These are phyloP conservation scores for Leuciscus idus DNA, from an alignment of 2,113 vertebrate species.

Conservation along the genomic window DNA sequence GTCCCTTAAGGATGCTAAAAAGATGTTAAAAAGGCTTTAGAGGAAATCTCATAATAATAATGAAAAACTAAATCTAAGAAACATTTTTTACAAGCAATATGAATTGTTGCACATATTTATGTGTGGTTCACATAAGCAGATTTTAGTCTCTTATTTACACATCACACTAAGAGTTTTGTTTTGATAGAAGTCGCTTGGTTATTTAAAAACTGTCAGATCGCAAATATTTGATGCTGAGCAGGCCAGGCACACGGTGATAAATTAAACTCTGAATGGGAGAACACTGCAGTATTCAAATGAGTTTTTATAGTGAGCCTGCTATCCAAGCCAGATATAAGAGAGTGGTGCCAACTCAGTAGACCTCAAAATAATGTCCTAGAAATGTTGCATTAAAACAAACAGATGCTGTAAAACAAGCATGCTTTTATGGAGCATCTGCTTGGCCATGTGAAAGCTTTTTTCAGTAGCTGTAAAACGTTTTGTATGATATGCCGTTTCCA, in stretches of 20 bases:
- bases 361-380: constrained; percentile 24
- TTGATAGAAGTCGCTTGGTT: constrained; percentile 17
- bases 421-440: constrained; percentile 28
- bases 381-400: constrained; percentile 13
- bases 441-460: background rate
- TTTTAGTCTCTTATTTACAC: constrained; percentile 29
- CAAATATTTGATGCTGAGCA: constrained; percentile 31
- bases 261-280: constrained; percentile 25
- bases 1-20: background rate
- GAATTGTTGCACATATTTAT: background rate
- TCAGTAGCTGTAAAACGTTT: background rate
- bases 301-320: constrained; percentile 9
- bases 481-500: background rate
- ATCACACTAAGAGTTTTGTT: constrained; percentile 27
- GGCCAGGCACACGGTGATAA: constrained; percentile 8
- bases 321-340: background rate
- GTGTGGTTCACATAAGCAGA: background rate
- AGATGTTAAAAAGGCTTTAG: background rate
- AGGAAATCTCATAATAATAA: background rate
- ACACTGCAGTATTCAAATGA: constrained; percentile 30
- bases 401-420: constrained; percentile 33
- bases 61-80: background rate
- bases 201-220: constrained; percentile 19
- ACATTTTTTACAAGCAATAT: background rate
- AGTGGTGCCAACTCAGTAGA: constrained; percentile 12